Percentiles rank a stretch among this genome's conserved stretches.
These are phyloP conservation scores for Saturnia japonica DNA, from an alignment of 2,888 invertebrate genomes.

Conservation along the genomic window DNA sequence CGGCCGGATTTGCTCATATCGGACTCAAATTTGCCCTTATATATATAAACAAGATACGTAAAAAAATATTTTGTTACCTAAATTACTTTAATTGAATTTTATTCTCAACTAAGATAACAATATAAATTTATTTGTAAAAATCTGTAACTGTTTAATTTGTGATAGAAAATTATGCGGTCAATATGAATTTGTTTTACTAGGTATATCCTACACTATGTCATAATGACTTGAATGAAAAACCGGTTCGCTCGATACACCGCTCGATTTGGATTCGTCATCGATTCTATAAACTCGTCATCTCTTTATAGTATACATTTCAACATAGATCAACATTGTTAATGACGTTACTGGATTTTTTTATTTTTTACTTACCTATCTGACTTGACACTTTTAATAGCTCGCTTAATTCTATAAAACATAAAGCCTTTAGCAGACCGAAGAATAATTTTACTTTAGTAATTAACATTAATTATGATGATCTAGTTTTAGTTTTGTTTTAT, in stretches of 20 bases:
- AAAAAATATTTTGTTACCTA: not conserved
- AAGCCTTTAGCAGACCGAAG: not conserved
- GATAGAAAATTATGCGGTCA: not conserved
- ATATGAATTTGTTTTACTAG: slow-evolving; percentile 17
- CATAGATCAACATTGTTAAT: slow-evolving; percentile 15
- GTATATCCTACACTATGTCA: slow-evolving; percentile 15
- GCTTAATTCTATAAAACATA: not conserved
- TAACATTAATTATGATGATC: not conserved
- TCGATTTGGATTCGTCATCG: slow-evolving; percentile 20
- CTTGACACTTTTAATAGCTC: not conserved
- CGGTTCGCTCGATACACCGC: slow-evolving; percentile 16
- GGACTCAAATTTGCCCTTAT: too few relatives aligned
- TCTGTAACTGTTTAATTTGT: not conserved
- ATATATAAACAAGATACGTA: not conserved
- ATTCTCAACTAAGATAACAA: not conserved
- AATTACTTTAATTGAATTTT: not conserved
- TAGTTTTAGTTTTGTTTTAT: not conserved
- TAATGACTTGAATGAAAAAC: slow-evolving; percentile 22
- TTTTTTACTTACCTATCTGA: slow-evolving; percentile 2
- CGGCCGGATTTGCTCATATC: not conserved
- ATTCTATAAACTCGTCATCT: slow-evolving; percentile 18
- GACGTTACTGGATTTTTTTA: slow-evolving; percentile 19
- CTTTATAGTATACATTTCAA: not conserved
- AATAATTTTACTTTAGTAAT: not conserved
- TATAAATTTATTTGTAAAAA: not conserved